Percentiles rank a stretch among this genome's conserved stretches.
phyloP scores from a whole-genome alignment of 2,888 invertebrate genomes.

The Chrysodeixis includens region DNA sequence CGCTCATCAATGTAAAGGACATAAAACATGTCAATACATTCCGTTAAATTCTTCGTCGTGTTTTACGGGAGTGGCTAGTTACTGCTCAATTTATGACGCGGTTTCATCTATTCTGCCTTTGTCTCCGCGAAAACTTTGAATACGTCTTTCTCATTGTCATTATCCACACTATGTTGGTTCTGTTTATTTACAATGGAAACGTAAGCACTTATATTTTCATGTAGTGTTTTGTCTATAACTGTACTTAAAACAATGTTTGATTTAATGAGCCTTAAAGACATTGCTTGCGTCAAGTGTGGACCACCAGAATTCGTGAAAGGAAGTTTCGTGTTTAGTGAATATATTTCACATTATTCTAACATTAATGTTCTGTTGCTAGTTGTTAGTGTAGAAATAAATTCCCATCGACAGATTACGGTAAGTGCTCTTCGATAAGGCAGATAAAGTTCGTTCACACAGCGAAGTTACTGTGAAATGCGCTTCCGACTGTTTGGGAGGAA shows the following conservation, averaged over 20 bases:
- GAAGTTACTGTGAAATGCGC: constrained; percentile 60
- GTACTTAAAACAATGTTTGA: constrained; percentile 40
- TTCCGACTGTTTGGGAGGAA: constrained; percentile 63
- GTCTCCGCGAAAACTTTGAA: constrained; percentile 58
- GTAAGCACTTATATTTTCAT: constrained; percentile 46
- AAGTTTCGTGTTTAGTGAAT: constrained; percentile 52
- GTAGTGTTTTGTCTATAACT: constrained; percentile 32
- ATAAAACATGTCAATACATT: constrained; percentile 78
- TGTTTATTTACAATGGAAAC: constrained; percentile 56
- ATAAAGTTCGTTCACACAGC: constrained; percentile 78
- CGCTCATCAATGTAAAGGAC: constrained; percentile 82
- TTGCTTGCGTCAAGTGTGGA: constrained; percentile 40
- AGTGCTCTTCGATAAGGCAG: constrained; percentile 74
- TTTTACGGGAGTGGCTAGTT: constrained; percentile 71
- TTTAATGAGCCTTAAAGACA: constrained; percentile 38
- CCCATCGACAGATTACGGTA: constrained; percentile 75
- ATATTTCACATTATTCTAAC: constrained; percentile 59
- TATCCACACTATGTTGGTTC: constrained; percentile 45
- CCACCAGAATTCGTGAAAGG: constrained; percentile 42
- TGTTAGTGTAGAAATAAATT: constrained; percentile 68
- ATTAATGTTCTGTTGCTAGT: constrained; percentile 60
- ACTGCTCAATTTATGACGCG: constrained; percentile 76
- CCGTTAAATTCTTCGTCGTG: constrained; percentile 73
- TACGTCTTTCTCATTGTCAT: constrained; percentile 64
- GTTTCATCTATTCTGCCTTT: constrained; percentile 68